phyloP scores from a whole-genome alignment of 2,113 vertebrate species.

The Dipodomys merriami region DNA sequence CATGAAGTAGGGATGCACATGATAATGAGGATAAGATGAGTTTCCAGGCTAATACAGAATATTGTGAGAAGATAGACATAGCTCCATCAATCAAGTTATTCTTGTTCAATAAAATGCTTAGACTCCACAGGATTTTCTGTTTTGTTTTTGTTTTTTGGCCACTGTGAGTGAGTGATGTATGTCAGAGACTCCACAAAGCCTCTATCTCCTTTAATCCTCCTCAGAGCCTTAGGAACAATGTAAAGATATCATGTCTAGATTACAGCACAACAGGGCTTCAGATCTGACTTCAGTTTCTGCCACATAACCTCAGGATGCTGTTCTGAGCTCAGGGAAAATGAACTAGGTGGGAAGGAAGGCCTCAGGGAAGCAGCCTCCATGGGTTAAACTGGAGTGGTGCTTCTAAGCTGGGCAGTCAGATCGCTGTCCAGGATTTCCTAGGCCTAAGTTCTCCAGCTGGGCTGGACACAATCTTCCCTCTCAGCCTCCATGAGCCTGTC shows the following conservation, averaged over 20 bases:
- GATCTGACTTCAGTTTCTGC: not conserved
- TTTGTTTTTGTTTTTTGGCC: not conserved
- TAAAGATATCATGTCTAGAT: not conserved
- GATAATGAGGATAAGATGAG: not conserved
- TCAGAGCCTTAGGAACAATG: not conserved
- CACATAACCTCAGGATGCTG: not conserved
- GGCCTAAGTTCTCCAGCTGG: not conserved
- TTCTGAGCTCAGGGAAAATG: not conserved
- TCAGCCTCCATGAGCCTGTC: conserved; percentile 47
- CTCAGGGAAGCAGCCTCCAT: not conserved
- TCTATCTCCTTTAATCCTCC: not conserved
- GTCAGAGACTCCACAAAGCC: not conserved
- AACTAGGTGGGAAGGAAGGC: not conserved
- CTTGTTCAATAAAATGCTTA: not conserved
- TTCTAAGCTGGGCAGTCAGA: not conserved
- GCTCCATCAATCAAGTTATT: not conserved
- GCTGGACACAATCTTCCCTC: conserved; percentile 52
- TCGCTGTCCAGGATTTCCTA: conserved; percentile 43
- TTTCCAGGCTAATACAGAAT: not conserved
- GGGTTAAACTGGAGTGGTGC: not conserved
- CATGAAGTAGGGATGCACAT: not conserved
- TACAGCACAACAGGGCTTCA: not conserved
- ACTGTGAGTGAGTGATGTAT: not conserved
- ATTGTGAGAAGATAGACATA: not conserved
- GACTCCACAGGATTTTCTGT: not conserved